Base-by-base conservation (phyloP, 1,140 invertebrate genomes). In the Lepidurus arcticus region DNA sequence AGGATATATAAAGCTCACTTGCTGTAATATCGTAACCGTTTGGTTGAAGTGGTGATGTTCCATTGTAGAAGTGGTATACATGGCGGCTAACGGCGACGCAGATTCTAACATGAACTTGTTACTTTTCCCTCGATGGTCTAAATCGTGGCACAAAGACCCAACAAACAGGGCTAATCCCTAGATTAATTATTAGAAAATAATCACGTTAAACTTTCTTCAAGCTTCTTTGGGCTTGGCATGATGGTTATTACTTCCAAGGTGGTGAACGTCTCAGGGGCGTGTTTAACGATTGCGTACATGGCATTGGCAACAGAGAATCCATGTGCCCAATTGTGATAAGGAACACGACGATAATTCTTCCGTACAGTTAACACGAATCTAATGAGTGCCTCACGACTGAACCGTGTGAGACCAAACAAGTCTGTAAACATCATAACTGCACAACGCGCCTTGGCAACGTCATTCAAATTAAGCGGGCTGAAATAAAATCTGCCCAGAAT, bases 21-120 rank as follows among this genome's bases (percentile, higher is more conserved):
- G n/a, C 90, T 92, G 76, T 93, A 98, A 88, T 80, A 98, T 98
- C 95, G 98, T 98, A 7, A 98, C 94, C 83, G 96, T 98, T 83
- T 98, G 96, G 84, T 98, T 96, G 84, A 98, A 98, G 84, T 98
- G 96, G 86, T 98, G 97, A 83, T 98, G 96, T 82, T 98, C 96
- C 94, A 98, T 95, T 0, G 94, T 97, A 74, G 94, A 96, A 0
- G 96, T 98, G 0, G 95, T 94, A 82, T 98, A 98, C 1, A 98
- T 87, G 78, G 97, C 94, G 3, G 96, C 96, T 73, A 98, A 84
- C 0, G 96, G 95, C 42, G 94, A 95, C 77, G 76, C 76, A 7
- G 79, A 44, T 16, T 80, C 91, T 80, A 91, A 87, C 91, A 95
- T 92, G 83, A 94, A 95, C 81, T 91, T 90, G 82, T 94, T 93